Base-by-base conservation (phyloP, 2,113 vertebrate species). In the Glaucidium brasilianum region DNA sequence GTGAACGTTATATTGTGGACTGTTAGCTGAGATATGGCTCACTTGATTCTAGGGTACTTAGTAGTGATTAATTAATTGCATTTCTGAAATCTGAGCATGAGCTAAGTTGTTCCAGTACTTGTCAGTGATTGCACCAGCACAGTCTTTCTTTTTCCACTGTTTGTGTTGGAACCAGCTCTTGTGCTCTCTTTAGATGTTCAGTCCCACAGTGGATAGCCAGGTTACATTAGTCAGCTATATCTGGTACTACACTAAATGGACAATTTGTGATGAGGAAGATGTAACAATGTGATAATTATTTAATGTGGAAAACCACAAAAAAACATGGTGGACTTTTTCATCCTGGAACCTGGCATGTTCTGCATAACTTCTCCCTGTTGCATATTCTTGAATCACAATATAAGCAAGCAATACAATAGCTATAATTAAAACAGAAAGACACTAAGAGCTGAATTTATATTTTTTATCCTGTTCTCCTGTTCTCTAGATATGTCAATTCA, bases 71-170 rank as follows among this genome's bases (percentile, higher is more conserved):
- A 97, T 97, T 97, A 96, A 95, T 96, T 95, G 75, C 47, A 50
- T 97, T 96, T 59, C 76, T 95, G 88, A 90, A 96, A 96, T 92
- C 56, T 5, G n/a, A 90, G 94, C 94, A 86, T 97, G 97, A 97
- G 94, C 96, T 97, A 95, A 97, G 89, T 96, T 94, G 84, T 97
- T 98, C 96, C 97, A 97, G 92, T 94, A 88, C 72, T 96, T 77
- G 90, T 96, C 88, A 71, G 90, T 2, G 4, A 88, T 87, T 95
- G 93, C 93, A 95, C 26, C n/a, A 92, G 77, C 41, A 67, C 83
- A 89, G 19, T 88, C 41, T 92, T 91, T 91, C 67, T 95, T 79
- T 87, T 87, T 82, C 49, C 52, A 49, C 49, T 92, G 62, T 96
- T 97, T 93, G 50, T 68, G 23, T 95, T 97, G 96, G 94, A 97